These are phyloP conservation scores for Noctua fimbriata DNA, from an alignment of 2,888 invertebrate genomes.

Conservation along the genomic window DNA sequence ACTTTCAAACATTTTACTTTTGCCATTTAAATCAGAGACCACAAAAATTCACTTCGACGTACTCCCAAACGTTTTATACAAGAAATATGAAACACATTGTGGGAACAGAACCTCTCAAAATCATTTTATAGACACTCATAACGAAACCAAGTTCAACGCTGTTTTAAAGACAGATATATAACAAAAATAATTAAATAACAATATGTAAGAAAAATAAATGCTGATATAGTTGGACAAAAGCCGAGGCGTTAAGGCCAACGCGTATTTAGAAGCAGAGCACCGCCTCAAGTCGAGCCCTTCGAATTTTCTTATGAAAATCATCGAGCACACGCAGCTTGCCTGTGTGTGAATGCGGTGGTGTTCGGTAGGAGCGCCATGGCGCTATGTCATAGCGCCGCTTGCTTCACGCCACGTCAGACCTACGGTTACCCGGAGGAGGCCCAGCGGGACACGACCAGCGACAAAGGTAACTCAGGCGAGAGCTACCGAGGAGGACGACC, in stretches of 20 bases:
- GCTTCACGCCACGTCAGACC: no score
- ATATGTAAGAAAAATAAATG: background rate
- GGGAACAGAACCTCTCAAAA: constrained; percentile 3
- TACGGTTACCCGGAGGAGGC: no score
- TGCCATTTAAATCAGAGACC: background rate
- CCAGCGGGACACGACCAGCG: no score
- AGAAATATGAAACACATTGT: background rate
- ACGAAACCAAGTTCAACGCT: background rate
- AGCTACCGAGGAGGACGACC: no score
- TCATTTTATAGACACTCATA: background rate
- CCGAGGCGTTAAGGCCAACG: background rate
- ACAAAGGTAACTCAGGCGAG: no score
- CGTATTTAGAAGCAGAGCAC: background rate
- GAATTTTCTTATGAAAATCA: background rate
- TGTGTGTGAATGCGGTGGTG: no score
- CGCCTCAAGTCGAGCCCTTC: background rate
- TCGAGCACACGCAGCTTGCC: no score
- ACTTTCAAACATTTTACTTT: background rate
- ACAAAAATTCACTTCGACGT: background rate
- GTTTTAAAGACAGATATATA: background rate
- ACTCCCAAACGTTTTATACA: background rate
- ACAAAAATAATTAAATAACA: background rate
- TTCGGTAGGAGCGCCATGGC: no score
- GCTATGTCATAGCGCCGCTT: no score
- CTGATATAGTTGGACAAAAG: background rate